Conservation (phyloP, 1,140 invertebrate species). For the Hyles vespertilio region DNA sequence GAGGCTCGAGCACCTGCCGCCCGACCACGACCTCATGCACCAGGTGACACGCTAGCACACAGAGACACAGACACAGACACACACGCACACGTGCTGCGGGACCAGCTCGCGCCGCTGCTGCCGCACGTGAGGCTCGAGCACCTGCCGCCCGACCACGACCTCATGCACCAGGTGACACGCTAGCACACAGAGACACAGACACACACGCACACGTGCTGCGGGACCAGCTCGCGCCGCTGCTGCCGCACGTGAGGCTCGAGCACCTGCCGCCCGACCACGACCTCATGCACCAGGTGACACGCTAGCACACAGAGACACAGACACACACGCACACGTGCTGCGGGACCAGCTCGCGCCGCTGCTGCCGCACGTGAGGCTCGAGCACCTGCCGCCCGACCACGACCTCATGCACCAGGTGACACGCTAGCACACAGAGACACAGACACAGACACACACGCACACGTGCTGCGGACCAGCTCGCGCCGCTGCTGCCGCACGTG, state of each 20-base stretch:
- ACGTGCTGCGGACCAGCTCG: conserved; percentile 3
- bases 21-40: conserved; percentile 36
- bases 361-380: background rate
- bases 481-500: too few species aligned
- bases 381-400: background rate
- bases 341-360: conserved; percentile 80
- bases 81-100: conserved; percentile 72
- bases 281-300: conserved; percentile 9
- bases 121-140: too few species aligned
- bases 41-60: conserved; percentile 82
- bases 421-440: conserved; percentile 68
- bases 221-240: too few species aligned
- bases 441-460: too few species aligned
- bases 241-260: too few species aligned
- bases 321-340: conserved; percentile 78
- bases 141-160: too few species aligned
- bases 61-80: background rate
- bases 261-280: too few species aligned
- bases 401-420: conserved; percentile 79
- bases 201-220: too few species aligned
- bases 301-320: too few species aligned
- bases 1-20: too few species aligned
- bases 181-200: too few species aligned
- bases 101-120: conserved; percentile 84
- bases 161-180: too few species aligned